phyloP scores from a whole-genome alignment of 2,888 invertebrate species.

The Plutella xylostella region DNA sequence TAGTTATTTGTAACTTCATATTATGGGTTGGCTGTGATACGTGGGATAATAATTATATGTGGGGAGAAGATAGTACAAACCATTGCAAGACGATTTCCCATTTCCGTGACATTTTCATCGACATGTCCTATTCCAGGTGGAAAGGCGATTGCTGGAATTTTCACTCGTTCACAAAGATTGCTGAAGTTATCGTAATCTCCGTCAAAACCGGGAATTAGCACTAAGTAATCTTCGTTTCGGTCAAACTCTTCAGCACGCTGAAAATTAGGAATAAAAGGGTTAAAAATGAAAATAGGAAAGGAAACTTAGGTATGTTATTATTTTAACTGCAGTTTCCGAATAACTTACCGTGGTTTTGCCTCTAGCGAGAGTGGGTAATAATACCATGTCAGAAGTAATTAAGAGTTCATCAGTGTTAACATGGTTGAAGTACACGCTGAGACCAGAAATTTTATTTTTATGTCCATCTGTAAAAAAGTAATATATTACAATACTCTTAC shows the following conservation, averaged over 20 bases:
- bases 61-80: conserved; percentile 14
- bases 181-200: conserved; percentile 6
- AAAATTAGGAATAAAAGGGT: not conserved
- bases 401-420: conserved; percentile 3
- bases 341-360: conserved; percentile 3
- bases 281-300: too few species aligned
- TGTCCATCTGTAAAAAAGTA: not conserved
- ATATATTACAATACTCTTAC: not conserved
- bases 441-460: too few species aligned
- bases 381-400: conserved; percentile 2
- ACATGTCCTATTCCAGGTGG: conserved; percentile 2
- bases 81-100: not conserved
- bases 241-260: not conserved
- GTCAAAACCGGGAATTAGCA: conserved; percentile 8
- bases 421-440: too few species aligned
- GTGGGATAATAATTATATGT: not conserved
- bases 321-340: too few species aligned
- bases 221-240: not conserved
- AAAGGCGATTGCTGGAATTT: conserved; percentile 5
- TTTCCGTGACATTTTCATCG: not conserved
- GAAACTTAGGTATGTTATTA: too few species aligned
- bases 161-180: conserved; percentile 8
- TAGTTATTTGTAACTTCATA: not conserved
- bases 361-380: not conserved
- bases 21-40: not conserved